A percentile compares a stretch with the other conserved stretches of the same genome.
These are phyloP conservation scores for Alloplasta piceator DNA, from an alignment of 2,888 invertebrate genomes.

Conservation along the genomic window DNA sequence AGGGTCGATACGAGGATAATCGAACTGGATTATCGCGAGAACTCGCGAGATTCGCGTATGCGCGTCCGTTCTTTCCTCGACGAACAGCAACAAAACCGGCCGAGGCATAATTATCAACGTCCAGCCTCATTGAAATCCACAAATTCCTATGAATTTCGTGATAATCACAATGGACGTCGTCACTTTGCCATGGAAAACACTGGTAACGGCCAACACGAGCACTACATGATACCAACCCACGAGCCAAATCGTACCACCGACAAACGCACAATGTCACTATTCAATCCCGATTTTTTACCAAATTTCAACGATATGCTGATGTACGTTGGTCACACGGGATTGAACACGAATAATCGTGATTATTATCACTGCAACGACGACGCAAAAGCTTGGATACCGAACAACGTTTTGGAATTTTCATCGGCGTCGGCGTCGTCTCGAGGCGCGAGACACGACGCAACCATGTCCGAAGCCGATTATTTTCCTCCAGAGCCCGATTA, in stretches of 20 bases:
- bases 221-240: conserved; percentile 71
- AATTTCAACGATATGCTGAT: conserved; percentile 81
- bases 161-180: conserved; percentile 32
- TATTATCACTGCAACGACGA: conserved; percentile 68
- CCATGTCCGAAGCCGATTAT: conserved; percentile 8
- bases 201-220: conserved; percentile 59
- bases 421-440: too few species aligned
- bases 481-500: conserved; percentile 60
- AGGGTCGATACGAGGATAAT: conserved; percentile 17
- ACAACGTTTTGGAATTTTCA: too few species aligned
- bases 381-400: conserved; percentile 62
- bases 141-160: conserved; percentile 62
- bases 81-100: conserved; percentile 4
- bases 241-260: conserved; percentile 66
- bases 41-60: conserved; percentile 38
- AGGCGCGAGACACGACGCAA: conserved; percentile 14
- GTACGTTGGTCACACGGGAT: conserved; percentile 73
- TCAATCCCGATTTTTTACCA: conserved; percentile 80
- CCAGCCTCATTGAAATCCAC: conserved; percentile 56
- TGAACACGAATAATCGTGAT: conserved; percentile 62
- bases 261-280: conserved; percentile 77
- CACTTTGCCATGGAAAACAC: conserved; percentile 31
- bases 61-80: conserved; percentile 40
- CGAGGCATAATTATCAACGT: conserved; percentile 51
- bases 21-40: conserved; percentile 47